Percentiles rank a stretch among this genome's conserved stretches.
Evolutionary conservation across 2,797 vertebrate species (phyloP).

Genomic region (Erethizon dorsatum): DNA sequence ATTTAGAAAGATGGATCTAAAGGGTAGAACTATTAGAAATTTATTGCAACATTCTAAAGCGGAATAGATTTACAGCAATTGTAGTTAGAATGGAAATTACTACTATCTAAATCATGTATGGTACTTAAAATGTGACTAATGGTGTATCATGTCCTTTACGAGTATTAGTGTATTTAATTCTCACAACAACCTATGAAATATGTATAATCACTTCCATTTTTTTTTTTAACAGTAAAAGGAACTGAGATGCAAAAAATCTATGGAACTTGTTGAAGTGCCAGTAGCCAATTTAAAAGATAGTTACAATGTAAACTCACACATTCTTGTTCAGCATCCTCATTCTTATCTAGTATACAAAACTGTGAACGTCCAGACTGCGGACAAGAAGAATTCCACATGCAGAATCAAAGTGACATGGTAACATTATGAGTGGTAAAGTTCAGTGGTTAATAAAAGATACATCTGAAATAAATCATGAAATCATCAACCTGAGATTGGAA

Average conservation of each 20-base stretch:
- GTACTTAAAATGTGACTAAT: neutral
- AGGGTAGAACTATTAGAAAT: neutral
- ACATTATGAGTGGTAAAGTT: neutral
- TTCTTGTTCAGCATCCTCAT: neutral
- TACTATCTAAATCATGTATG: neutral
- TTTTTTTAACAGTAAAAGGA: neutral
- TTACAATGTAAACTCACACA: neutral
- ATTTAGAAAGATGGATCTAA: neutral
- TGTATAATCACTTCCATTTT: neutral
- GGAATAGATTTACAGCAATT: neutral
- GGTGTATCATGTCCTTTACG: neutral
- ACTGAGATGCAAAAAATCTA: neutral
- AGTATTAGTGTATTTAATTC: neutral
- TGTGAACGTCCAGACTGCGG: neutral
- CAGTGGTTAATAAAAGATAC: neutral
- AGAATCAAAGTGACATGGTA: neutral
- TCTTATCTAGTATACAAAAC: neutral
- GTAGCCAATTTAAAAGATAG: neutral
- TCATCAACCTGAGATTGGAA: neutral
- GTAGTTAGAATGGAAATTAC: neutral
- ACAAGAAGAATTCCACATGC: neutral
- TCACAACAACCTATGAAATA: neutral
- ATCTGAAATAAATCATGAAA: neutral
- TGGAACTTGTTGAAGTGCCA: neutral
- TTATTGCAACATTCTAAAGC: neutral